Conservation (phyloP, 2,888 invertebrate genomes). For the Acheta domesticus region DNA sequence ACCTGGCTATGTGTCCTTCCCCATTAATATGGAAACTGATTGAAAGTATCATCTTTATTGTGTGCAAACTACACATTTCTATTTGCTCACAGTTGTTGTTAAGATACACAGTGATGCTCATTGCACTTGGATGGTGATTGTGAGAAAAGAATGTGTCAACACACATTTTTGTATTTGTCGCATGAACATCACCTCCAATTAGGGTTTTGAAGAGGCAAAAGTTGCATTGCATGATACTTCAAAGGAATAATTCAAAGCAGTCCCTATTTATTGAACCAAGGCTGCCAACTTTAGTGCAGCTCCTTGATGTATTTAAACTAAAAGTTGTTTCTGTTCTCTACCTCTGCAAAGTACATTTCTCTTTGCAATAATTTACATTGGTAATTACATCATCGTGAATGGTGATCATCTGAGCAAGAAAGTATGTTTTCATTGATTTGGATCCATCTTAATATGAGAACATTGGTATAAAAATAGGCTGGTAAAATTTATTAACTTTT, state of each 20-base stretch:
- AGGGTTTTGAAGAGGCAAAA: neutral
- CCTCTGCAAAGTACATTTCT: too few relatives aligned
- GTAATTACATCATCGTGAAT: too few relatives aligned
- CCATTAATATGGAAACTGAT: neutral
- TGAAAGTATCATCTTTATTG: neutral
- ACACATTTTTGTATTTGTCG: neutral
- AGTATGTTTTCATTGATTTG: too few relatives aligned
- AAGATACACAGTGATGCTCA: neutral
- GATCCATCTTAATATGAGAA: too few relatives aligned
- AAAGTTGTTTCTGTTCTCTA: too few relatives aligned
- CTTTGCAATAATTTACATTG: too few relatives aligned
- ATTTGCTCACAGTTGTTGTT: slow-evolving; percentile 18
- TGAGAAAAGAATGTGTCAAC: neutral
- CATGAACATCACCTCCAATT: neutral
- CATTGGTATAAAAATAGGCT: too few relatives aligned
- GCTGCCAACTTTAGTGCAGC: too few relatives aligned
- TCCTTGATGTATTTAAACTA: too few relatives aligned
- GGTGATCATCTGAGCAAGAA: too few relatives aligned
- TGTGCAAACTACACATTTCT: neutral
- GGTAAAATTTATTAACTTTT: too few relatives aligned
- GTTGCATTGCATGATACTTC: neutral
- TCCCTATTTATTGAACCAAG: neutral
- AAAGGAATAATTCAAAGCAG: neutral
- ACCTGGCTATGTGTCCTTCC: slow-evolving; percentile 18
- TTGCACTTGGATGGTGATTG: neutral